Percentiles rank a stretch among this genome's conserved stretches.
Evolutionary conservation across 2,113 vertebrate genomes (phyloP).

Genomic region (Ictidomys tridecemlineatus): DNA sequence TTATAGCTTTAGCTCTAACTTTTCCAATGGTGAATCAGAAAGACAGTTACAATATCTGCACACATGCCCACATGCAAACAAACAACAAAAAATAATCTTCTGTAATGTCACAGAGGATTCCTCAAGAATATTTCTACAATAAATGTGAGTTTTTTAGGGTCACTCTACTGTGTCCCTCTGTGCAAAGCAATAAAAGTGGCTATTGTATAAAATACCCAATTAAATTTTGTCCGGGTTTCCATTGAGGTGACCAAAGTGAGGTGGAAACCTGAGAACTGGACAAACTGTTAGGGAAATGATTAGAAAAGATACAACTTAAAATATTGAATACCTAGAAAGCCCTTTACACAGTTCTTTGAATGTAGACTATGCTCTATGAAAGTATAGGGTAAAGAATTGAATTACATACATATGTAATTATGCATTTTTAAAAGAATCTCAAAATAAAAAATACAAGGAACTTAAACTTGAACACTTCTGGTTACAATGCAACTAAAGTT

Average conservation of each 20-base stretch:
- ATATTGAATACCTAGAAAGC: not conserved
- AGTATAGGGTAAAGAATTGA: not conserved
- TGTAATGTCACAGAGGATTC: fast-evolving
- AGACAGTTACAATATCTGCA: not conserved
- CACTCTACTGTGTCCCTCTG: not conserved
- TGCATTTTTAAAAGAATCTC: not conserved
- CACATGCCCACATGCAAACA: not conserved
- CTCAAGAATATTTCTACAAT: not conserved
- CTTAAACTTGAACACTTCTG: not conserved
- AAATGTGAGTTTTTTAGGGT: not conserved
- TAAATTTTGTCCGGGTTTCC: not conserved
- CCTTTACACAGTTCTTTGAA: not conserved
- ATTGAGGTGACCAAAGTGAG: not conserved
- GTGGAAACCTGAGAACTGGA: not conserved
- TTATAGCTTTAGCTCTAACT: not conserved
- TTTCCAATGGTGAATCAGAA: not conserved
- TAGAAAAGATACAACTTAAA: not conserved
- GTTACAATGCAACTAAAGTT: not conserved
- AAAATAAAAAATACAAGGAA: not conserved
- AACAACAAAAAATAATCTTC: not conserved
- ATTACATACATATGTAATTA: not conserved
- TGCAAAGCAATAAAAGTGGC: not conserved
- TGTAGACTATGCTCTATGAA: not conserved
- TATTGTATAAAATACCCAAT: not conserved
- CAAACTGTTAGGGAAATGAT: not conserved